A percentile compares a stretch with the other conserved stretches of the same genome.
Conservation (phyloP, 1,140 invertebrate genomes). For the Drosophila arizonae region DNA sequence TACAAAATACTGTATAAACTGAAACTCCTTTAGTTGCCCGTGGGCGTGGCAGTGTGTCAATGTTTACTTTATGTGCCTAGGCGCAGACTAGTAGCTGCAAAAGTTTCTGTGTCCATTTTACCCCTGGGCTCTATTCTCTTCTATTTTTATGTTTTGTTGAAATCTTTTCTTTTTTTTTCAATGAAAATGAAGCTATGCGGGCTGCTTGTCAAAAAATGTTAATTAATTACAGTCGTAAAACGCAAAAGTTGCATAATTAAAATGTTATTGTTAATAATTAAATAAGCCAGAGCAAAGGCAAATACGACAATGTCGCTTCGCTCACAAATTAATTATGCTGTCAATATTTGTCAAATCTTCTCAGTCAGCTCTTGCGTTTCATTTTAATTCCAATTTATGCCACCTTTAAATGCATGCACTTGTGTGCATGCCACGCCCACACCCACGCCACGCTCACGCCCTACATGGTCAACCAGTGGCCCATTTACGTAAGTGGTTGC, state of each 20-base stretch:
- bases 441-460: not conserved
- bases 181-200: slow-evolving; percentile 22
- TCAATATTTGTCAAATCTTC: slow-evolving; percentile 62
- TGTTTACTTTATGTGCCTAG: slow-evolving; percentile 74
- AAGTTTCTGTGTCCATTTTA: slow-evolving; percentile 35
- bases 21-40: slow-evolving; percentile 42
- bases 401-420: not conserved
- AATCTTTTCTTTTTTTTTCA: not conserved
- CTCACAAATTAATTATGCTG: slow-evolving; percentile 67
- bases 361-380: slow-evolving; percentile 20
- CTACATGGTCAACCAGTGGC: slow-evolving; percentile 2
- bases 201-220: slow-evolving; percentile 44
- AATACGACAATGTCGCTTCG: slow-evolving; percentile 14
- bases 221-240: slow-evolving; percentile 63
- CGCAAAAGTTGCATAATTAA: slow-evolving; percentile 48
- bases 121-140: not conserved
- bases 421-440: not conserved
- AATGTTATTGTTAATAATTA: slow-evolving; percentile 68
- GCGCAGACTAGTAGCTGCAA: slow-evolving; percentile 41
- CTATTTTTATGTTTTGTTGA: too few species aligned
- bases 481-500: slow-evolving; percentile 28
- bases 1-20: slow-evolving; percentile 67
- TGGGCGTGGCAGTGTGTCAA: slow-evolving; percentile 74
- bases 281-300: slow-evolving; percentile 40
- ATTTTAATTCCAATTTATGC: slow-evolving; percentile 50